A percentile compares a stretch with the other conserved stretches of the same genome.
These are phyloP conservation scores for Napeogenes inachia DNA, from an alignment of 2,888 invertebrate genomes.

Conservation along the genomic window DNA sequence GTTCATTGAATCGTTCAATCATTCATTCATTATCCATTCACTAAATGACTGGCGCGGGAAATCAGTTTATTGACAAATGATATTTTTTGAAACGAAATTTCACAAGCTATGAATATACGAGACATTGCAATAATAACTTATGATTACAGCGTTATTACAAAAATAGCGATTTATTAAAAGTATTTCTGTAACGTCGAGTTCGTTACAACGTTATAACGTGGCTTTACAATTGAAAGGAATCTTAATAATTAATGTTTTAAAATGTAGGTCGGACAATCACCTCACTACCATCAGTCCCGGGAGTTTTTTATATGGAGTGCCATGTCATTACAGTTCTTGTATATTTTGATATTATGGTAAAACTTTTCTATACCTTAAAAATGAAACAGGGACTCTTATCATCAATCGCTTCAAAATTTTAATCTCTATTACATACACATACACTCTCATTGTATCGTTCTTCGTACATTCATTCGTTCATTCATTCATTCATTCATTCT, in stretches of 20 bases:
- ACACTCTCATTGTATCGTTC: neutral
- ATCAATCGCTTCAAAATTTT: constrained; percentile 10
- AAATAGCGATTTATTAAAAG: too few species aligned
- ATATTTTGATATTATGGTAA: neutral
- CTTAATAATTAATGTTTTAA: too few species aligned
- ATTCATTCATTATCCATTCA: neutral
- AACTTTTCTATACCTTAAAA: neutral
- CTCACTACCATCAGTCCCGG: too few species aligned
- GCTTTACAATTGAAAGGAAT: too few species aligned
- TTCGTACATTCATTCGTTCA: neutral
- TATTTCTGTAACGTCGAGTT: too few species aligned
- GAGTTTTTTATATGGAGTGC: neutral
- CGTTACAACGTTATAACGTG: too few species aligned
- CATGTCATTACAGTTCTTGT: neutral
- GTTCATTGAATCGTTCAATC: neutral
- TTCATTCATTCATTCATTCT: neutral
- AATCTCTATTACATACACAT: neutral
- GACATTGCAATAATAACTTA: constrained; percentile 2
- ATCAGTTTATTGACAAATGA: neutral
- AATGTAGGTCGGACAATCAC: too few species aligned
- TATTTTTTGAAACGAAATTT: neutral
- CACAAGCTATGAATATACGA: neutral
- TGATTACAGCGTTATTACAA: neutral
- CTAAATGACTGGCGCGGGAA: neutral
- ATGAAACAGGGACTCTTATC: constrained; percentile 27